phyloP scores from a whole-genome alignment of 2,797 vertebrate species.

The Spheniscus humboldti region DNA sequence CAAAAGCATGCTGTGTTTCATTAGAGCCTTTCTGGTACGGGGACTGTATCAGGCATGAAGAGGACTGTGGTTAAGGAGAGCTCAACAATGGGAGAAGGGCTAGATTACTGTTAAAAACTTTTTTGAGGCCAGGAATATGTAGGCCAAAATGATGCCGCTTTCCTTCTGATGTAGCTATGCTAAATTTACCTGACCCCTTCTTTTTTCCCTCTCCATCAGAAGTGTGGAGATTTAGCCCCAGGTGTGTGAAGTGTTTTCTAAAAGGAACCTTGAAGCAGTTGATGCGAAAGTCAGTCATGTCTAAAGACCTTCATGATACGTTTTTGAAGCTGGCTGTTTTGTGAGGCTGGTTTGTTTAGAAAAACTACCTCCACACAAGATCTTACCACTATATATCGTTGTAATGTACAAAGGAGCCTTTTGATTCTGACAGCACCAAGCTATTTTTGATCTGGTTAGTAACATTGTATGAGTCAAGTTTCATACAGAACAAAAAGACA shows the following conservation, averaged over 20 bases:
- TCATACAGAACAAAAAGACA: background rate
- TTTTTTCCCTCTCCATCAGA: accelerated
- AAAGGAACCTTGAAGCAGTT: background rate
- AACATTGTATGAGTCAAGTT: background rate
- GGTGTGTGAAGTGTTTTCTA: background rate
- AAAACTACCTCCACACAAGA: background rate
- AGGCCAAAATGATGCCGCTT: background rate
- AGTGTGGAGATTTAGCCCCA: background rate
- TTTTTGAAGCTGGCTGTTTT: background rate
- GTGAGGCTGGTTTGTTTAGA: background rate
- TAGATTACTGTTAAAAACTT: background rate
- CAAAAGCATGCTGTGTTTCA: background rate
- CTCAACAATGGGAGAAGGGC: background rate
- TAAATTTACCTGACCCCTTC: background rate
- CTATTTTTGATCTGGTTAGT: background rate
- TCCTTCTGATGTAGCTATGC: background rate
- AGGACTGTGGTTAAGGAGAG: background rate
- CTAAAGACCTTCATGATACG: background rate
- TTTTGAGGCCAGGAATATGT: background rate
- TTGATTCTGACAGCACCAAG: background rate
- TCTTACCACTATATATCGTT: background rate
- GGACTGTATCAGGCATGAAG: accelerated
- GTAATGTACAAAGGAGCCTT: background rate
- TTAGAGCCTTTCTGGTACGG: background rate
- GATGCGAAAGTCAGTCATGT: background rate